Base-by-base conservation (phyloP, 2,888 invertebrate genomes). In the Rutpela maculata region DNA sequence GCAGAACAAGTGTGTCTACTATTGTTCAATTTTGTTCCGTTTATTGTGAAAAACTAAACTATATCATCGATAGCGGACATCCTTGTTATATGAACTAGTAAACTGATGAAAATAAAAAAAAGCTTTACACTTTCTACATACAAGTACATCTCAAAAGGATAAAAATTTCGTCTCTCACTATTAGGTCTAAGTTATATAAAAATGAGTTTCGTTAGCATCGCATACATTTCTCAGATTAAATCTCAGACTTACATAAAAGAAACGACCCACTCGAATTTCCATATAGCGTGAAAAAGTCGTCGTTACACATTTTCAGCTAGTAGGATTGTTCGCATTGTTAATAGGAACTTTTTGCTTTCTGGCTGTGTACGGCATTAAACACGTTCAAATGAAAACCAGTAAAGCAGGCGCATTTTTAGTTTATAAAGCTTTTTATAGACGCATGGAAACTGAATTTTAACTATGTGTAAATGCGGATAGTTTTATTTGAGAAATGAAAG, bases 261-360 rank as follows among this genome's bases (percentile, higher is more conserved):
- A 31, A 17, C 18, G 22, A 65, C 65, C 65, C 65, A 22, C 43
- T 43, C 43, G 19, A 65, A 19, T 65, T 65, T 65, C n/a, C 43
- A 19, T 43, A 38, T 0, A 43, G 43, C 65, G 65, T 62, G n/a
- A 65, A 65, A 65, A 65, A 65, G 65, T 65, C 65, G 38, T 38
- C 65, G 43, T 18, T 38, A 43, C 43, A 18, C 65, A 50, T 65
- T 65, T 65, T 19, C 43, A 19, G 65, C 43, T 65, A 50, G 22
- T 19, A 43, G 43, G 10, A 65, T 65, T 65, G 65, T 22, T 65
- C 38, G 43, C 43, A 65, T 43, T 65, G 65, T 43, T 65, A 65
- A 65, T 50, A 65, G 19, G 19, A 65, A 43, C 43, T 18, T 43
- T 65, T 65, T 65, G 43, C 65, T 43, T 65, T 65, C 43, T 65